A percentile compares a stretch with the other conserved stretches of the same genome.
phyloP scores from a whole-genome alignment of 1,140 invertebrate genomes.

The Hestina assimilis region DNA sequence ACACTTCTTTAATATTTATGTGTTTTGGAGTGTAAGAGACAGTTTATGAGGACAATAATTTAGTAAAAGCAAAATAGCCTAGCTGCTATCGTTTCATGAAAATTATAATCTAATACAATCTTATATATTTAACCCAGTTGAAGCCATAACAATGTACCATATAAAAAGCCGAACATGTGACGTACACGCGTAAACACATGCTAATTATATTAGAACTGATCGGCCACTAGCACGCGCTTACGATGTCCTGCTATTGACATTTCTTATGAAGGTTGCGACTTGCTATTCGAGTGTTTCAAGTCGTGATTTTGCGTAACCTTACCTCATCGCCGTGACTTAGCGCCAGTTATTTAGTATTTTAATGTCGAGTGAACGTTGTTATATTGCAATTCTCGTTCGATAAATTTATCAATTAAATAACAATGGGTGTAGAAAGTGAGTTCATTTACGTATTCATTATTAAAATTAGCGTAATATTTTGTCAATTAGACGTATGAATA shows the following conservation, averaged over 20 bases:
- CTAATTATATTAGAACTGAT: slow-evolving; percentile 19
- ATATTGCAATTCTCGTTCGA: slow-evolving; percentile 6
- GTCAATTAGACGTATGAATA: neutral
- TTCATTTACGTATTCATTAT: neutral
- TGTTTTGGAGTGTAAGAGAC: too few species aligned
- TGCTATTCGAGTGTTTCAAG: slow-evolving; percentile 30
- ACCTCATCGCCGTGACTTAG: slow-evolving; percentile 51
- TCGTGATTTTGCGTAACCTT: slow-evolving; percentile 74
- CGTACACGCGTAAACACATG: slow-evolving; percentile 1
- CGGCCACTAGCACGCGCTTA: slow-evolving; percentile 47
- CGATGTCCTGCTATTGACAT: slow-evolving; percentile 70
- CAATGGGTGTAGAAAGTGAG: slow-evolving; percentile 62
- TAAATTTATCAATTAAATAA: too few species aligned
- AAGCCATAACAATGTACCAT: slow-evolving; percentile 1
- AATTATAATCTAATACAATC: neutral
- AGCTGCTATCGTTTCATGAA: neutral
- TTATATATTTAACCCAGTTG: neutral
- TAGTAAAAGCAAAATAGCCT: too few species aligned
- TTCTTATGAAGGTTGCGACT: slow-evolving; percentile 61
- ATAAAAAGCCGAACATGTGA: neutral
- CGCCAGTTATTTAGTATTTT: slow-evolving; percentile 37
- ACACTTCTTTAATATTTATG: too few species aligned
- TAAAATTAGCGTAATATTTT: neutral
- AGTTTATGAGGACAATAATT: too few species aligned
- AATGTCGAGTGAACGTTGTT: slow-evolving; percentile 23